Evolutionary conservation across 2,797 vertebrate species (phyloP), one percentile per base, ranked within the genome.

Genomic region (Jordanella pulchra): DNA sequence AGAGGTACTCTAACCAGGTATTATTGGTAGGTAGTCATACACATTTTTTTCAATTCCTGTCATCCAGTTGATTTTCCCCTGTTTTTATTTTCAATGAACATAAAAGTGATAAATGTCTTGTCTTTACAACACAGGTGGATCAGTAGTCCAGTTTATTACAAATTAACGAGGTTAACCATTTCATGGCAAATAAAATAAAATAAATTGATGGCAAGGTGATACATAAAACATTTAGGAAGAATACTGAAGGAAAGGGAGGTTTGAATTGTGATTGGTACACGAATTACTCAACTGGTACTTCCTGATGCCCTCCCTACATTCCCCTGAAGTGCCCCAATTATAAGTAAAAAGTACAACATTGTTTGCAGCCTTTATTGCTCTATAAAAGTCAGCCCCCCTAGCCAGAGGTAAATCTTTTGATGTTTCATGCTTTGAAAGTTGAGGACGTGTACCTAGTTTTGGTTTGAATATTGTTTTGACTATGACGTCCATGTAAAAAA

Each of bases 361-460:
- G 21, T 23, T 23, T 50, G 21, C 69, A 71, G 54, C 72, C 23
- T 63, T 63, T 51, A 50, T 25, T 23, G 55, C 23, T 21, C 63
- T 48, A 50, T 68, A 47, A 76, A 73, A 75, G 58, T 67, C 68
- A 69, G 50, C 14, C 42, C 21, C n/a, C 9, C 23, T n/a, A 2
- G 69, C 42, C 56, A 71, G 68, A 45, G 65, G 75, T 66, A 58
- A 71, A 39, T 54, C 2, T 67, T 66, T 56, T 45, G 30, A 35
- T 56, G 14, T 21, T 30, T 48, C 27, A n/a, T 55, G 56, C 53
- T 0, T 0, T 56, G 53, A 65, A 71, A 66, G 42, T 45, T 27
- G 21, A 69, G 65, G 50, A 50, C 55, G 35, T 54, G 13, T n/a
- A 28, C 61, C 32, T 21, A 32, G 35, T 42, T 67, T 7, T 10